Conservation (phyloP, 2,113 vertebrate species). For the Lota lota region DNA sequence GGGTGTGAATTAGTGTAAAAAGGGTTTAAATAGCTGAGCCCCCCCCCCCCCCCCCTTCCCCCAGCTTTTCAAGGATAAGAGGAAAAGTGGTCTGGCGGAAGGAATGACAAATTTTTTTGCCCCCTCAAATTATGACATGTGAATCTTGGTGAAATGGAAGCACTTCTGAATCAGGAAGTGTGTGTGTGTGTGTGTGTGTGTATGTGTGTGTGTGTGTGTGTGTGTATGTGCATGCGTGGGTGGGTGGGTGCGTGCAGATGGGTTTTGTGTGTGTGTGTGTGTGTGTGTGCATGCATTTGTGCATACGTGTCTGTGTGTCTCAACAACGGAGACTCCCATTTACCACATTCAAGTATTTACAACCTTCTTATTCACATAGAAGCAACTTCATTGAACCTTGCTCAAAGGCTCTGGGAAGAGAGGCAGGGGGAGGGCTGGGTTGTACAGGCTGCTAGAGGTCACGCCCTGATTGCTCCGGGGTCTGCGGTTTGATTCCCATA, state of each 20-base stretch:
- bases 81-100: conserved; percentile 52
- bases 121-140: conserved; percentile 55
- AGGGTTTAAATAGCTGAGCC: background rate
- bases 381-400: too few species aligned
- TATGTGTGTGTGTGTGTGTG: conserved; percentile 6
- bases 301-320: conserved; percentile 18
- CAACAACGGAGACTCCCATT: conserved; percentile 49
- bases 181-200: conserved; percentile 9
- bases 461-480: too few species aligned
- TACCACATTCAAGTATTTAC: conserved; percentile 41
- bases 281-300: conserved; percentile 9
- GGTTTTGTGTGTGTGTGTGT: background rate
- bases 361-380: conserved; percentile 14
- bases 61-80: conserved; percentile 37
- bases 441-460: too few species aligned
- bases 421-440: too few species aligned
- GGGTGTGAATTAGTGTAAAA: background rate
- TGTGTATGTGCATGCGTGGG: conserved; percentile 12
- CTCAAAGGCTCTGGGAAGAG: too few species aligned
- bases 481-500: too few species aligned
- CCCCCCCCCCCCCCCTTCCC: too few species aligned
- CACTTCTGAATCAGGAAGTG: conserved; percentile 41
- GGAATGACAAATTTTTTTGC: conserved; percentile 34
- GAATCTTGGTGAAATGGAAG: conserved; percentile 45
- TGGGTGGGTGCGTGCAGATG: background rate